Base-by-base conservation (phyloP, 53 echinoderm and acorn worm genomes). In the Crossaster papposus region DNA sequence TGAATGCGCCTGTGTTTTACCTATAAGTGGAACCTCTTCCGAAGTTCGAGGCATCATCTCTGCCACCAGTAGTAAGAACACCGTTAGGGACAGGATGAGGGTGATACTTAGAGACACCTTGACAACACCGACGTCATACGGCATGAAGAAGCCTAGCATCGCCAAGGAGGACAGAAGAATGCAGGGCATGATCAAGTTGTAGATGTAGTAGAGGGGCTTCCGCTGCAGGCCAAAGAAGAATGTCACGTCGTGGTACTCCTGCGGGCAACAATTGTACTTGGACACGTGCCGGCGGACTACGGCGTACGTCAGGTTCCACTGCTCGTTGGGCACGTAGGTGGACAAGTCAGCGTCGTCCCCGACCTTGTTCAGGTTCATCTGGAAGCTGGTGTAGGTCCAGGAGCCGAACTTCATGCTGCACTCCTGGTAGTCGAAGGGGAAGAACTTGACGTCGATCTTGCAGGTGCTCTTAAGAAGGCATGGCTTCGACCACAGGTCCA, bases 21-120 rank as follows among this genome's bases (percentile, higher is more conserved):
- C 96, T 13, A 97, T 97, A 10, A 97, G 89, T 0, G 98, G 98
- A 31, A 97, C 95, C 64, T 96, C 92, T 18, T 96, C 94, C 3
- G 98, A 97, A 2, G 98, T 95, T 37, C 98, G 44, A 2, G 98
- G 98, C 98, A 97, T 97, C 98, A 96, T 98, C 79, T 98, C 98
- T 22, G 98, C 98, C 23, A 98, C 98, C 63, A 96, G 85, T 18
- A 98, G 91, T 30, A 98, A 65, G 79, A 98, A 98, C 58, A 98
- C 97, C 26, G 97, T 97, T 51, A 95, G 83, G 1, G 97, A 97
- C 32, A 97, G 83, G 90, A 97, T 97, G 79, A 97, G 92, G 14
- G 95, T 96, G 36, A 98, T 92, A 44, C 95, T 96, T 71, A 98
- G 93, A 0, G 98, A 98, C 23, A 98, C 98, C 77, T 98, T 98